Conservation (phyloP, 1,140 invertebrate genomes). For the Centruroides sculpturatus region DNA sequence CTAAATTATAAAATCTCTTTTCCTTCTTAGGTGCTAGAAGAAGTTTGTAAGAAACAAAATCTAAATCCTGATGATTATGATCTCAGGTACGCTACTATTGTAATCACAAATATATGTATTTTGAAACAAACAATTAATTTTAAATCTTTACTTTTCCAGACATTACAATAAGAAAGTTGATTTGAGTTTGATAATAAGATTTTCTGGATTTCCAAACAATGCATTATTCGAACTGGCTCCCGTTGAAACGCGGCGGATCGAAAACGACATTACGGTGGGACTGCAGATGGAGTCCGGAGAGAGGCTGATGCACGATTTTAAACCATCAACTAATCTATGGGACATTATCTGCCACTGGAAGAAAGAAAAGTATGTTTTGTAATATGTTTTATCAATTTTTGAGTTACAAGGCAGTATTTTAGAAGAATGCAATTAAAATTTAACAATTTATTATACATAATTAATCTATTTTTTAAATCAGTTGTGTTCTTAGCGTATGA, state of each 20-base stretch:
- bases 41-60: conserved; percentile 58
- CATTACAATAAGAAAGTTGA: conserved; percentile 59
- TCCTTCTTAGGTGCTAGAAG: conserved; percentile 51
- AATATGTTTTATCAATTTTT: not conserved
- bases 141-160: conserved; percentile 22
- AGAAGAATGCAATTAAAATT: too few species aligned
- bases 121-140: not conserved
- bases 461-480: too few species aligned
- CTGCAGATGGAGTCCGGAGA: conserved; percentile 55
- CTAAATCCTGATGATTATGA: conserved; percentile 53
- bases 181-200: conserved; percentile 50
- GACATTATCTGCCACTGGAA: conserved; percentile 43
- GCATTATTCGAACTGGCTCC: conserved; percentile 59
- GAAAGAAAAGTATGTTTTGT: conserved; percentile 14
- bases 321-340: conserved; percentile 43
- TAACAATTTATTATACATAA: too few species aligned
- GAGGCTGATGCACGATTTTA: conserved; percentile 42
- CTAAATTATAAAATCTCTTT: too few species aligned
- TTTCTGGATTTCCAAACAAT: conserved; percentile 66
- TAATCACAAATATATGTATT: too few species aligned
- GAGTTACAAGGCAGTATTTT: too few species aligned
- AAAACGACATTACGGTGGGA: conserved; percentile 48
- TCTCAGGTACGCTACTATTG: conserved; percentile 38
- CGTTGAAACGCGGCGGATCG: conserved; percentile 39
- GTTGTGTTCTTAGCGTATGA: too few species aligned